Evolutionary conservation across 2,113 vertebrate species (phyloP), one percentile per base, ranked within the genome.

Genomic region (Chloroceryle aenea): DNA sequence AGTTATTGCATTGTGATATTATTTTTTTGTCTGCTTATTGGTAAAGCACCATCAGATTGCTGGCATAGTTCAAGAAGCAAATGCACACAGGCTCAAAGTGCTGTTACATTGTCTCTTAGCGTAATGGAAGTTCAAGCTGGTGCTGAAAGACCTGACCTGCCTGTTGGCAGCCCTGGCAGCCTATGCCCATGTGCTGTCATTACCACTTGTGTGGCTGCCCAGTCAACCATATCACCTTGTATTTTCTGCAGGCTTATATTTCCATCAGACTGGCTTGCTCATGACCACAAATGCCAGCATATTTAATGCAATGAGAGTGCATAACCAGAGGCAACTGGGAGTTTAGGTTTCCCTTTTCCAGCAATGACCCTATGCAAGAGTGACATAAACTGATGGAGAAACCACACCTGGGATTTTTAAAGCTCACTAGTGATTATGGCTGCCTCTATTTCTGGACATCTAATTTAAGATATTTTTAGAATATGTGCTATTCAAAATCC

Each of bases 201-300:
- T 73, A 18, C 92, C 90, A 17, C 90, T 77, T 85, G 74, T 82
- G 87, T 76, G 85, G 85, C 92, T 96, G 93, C 85, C 78, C 85
- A 82, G 58, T 21, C 87, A 71, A 43, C 74, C 87, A 42, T 48
- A 76, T 87, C 63, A 40, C 85, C 62, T 38, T 63, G 74, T 69
- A 1, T 47, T 75, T 64, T 55, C 85, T 56, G 47, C 3, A 45
- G 81, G 82, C 4, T 91, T 22, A 6, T 79, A 53, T 93, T 96
- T 87, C 95, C 87, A 32, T 68, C 85, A 68, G 48, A 43, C 42
- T 79, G 87, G 58, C 78, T 79, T 27, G 69, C 81, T 90, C 34
- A 1, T 17, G 9, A 61, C 29, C 72, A 61, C 0, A 8, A 40
- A 21, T 91, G 71, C 52, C 80, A 75, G 87, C 82, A 32, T 15